These are phyloP conservation scores for Muricea muricata DNA, from an alignment of 92 coral and sea anemone genomes.

Conservation along the genomic window DNA sequence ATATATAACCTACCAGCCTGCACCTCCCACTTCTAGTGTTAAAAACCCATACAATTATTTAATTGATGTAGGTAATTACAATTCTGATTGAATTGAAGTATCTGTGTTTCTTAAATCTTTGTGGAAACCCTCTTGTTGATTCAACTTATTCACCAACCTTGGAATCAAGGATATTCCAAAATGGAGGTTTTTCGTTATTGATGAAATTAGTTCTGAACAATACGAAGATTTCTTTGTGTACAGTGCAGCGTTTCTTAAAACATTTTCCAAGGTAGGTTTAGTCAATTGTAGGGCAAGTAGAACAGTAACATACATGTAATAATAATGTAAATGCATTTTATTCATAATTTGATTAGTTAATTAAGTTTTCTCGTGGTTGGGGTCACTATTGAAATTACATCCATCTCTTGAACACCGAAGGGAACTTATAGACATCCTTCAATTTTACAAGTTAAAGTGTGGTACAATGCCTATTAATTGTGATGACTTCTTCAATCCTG, in stretches of 20 bases:
- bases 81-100: conserved; percentile 76
- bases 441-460: too few relatives aligned
- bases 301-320: neutral
- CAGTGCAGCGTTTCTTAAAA: conserved; percentile 71
- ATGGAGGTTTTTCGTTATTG: conserved; percentile 26
- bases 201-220: conserved; percentile 78
- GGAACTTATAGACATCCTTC: too few relatives aligned
- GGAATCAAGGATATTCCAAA: neutral
- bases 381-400: too few relatives aligned
- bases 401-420: too few relatives aligned
- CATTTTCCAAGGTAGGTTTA: conserved; percentile 75
- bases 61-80: conserved; percentile 63
- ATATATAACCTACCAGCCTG: too few relatives aligned
- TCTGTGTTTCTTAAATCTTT: conserved; percentile 76
- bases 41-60: neutral
- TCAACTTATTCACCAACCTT: conserved; percentile 4
- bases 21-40: too few relatives aligned
- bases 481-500: too few relatives aligned
- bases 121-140: conserved; percentile 65
- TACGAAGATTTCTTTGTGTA: conserved; percentile 79
- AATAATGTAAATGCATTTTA: too few relatives aligned
- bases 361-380: too few relatives aligned
- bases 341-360: too few relatives aligned
- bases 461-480: too few relatives aligned
- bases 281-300: neutral